Evolutionary conservation across 2,113 vertebrate genomes (phyloP), one percentile per base, ranked within the genome.

Genomic region (Anoura caudifer): DNA sequence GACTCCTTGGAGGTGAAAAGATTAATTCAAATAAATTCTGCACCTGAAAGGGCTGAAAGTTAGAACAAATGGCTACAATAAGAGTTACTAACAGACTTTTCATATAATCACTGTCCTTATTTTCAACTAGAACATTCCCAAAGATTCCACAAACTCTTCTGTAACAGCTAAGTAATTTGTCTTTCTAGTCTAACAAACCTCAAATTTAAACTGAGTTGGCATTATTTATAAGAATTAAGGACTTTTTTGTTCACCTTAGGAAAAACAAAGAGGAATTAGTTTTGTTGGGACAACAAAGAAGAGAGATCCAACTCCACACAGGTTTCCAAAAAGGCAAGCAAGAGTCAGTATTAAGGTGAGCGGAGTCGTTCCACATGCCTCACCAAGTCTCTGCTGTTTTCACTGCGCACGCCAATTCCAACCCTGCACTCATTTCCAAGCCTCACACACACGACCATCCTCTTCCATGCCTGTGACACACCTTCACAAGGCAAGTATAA

Each of bases 101-200:
- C 73, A 87, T 70, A 96, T 45, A 95, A 96, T 76, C 63, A 28
- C 28, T 28, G 65, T 81, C 80, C 36, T 96, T 79, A 79, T 76
- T 95, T 84, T 93, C 93, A 92, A 96, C 90, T 59, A 38, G 72
- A 96, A 85, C 93, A 97, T 67, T 75, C 89, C 92, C 65, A 84
- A 96, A 79, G 77, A 95, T 76, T 85, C 79, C 94, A 90, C 50
- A 28, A 95, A 82, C 43, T 63, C 79, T 96, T 96, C 69, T 92
- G 47, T 31, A 81, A 95, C 59, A 95, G 52, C 75, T 86, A 70
- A 90, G 90, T 45, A 73, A 97, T 79, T 77, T 92, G 91, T 91
- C 86, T 93, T 94, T 85, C 38, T 70, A 77, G 69, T 33, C 52
- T 91, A 75, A 91, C 54, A 76, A 93, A 94, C 61, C 56, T 96